These are phyloP conservation scores for Xenops minutus DNA, from an alignment of 2,797 vertebrate species.

Conservation along the genomic window DNA sequence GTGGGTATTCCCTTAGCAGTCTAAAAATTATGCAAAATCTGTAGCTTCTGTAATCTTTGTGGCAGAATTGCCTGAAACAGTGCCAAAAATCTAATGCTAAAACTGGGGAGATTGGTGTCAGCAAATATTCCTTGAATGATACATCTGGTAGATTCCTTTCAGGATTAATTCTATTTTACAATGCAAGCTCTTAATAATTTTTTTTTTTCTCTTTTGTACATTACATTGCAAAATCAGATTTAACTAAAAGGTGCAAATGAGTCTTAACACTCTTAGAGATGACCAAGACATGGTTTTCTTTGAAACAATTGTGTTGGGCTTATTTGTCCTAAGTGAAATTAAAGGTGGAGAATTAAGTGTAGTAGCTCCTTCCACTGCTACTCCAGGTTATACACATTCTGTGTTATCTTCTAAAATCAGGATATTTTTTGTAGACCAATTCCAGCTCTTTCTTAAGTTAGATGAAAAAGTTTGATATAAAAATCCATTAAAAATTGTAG, in stretches of 20 bases:
- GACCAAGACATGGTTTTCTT: background rate
- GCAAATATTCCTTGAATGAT: background rate
- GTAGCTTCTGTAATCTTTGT: background rate
- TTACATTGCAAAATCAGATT: background rate
- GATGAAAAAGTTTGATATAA: background rate
- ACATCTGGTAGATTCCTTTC: background rate
- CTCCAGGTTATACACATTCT: background rate
- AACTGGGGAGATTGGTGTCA: background rate
- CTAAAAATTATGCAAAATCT: slow-evolving; percentile 7
- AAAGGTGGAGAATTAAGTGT: background rate
- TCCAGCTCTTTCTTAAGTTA: background rate
- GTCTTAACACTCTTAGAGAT: background rate
- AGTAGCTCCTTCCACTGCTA: background rate
- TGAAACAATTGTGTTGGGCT: background rate
- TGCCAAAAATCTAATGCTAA: background rate
- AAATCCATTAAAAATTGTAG: background rate
- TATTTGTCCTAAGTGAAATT: background rate
- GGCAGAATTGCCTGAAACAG: background rate
- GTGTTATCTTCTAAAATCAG: background rate
- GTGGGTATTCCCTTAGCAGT: background rate
- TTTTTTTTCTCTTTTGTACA: background rate
- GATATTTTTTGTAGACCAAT: background rate
- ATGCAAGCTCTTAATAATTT: background rate
- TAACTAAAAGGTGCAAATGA: background rate
- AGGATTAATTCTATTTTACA: background rate